Conservation (phyloP, 2,888 invertebrate genomes). For the Carcina quercana region DNA sequence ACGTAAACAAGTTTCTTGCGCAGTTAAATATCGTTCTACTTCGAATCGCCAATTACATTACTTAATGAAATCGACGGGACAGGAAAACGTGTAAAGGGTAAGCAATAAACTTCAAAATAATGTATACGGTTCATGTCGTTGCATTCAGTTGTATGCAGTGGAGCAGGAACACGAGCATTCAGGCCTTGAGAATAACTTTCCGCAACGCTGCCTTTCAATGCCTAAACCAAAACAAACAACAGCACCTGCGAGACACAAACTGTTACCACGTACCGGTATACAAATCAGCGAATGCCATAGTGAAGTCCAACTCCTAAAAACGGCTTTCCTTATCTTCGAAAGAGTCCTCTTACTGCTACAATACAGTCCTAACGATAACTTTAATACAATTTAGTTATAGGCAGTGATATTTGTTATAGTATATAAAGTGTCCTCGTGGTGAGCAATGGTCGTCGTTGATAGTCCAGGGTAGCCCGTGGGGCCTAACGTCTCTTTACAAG, state of each 20-base stretch:
- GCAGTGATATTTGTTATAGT: slow-evolving; percentile 57
- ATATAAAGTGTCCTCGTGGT: slow-evolving; percentile 54
- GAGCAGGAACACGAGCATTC: slow-evolving; percentile 39
- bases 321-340: slow-evolving; percentile 32
- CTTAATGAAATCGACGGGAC: slow-evolving; percentile 1
- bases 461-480: slow-evolving; percentile 33
- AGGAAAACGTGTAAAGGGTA: background rate
- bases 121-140: background rate
- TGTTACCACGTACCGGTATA: slow-evolving; percentile 58
- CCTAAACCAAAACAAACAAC: slow-evolving; percentile 36
- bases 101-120: background rate
- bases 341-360: slow-evolving; percentile 47
- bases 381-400: slow-evolving; percentile 49
- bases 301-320: slow-evolving; percentile 36
- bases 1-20: slow-evolving; percentile 40
- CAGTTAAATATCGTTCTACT: slow-evolving; percentile 34
- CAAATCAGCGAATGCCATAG: slow-evolving; percentile 63
- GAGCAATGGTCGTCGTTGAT: slow-evolving; percentile 59
- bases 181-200: slow-evolving; percentile 46
- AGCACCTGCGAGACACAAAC: slow-evolving; percentile 5
- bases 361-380: slow-evolving; percentile 49
- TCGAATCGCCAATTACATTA: slow-evolving; percentile 19
- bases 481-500: slow-evolving; percentile 93
- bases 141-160: no score
- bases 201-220: slow-evolving; percentile 33